These are phyloP conservation scores for Coregonus ussuriensis DNA, from an alignment of 2,797 vertebrate species.

Conservation along the genomic window DNA sequence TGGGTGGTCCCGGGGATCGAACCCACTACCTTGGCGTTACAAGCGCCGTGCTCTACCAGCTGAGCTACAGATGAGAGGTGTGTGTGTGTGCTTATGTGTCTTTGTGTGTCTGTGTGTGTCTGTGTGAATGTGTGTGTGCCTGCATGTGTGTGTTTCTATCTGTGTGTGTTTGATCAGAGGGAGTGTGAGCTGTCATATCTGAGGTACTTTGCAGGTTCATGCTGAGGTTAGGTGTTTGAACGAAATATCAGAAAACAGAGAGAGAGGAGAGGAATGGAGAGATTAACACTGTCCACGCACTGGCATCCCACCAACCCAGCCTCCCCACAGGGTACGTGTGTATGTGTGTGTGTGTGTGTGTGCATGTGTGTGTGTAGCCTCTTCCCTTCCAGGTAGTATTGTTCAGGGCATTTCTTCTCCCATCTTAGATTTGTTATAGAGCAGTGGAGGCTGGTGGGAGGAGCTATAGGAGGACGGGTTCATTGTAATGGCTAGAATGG, in stretches of 20 bases:
- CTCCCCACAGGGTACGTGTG: constrained; percentile 8
- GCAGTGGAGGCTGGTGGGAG: neutral
- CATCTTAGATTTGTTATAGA: constrained; percentile 1
- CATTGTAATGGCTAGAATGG: too few relatives aligned
- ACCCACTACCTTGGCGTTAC: too few relatives aligned
- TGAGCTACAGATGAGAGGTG: too few relatives aligned
- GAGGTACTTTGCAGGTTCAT: constrained; percentile 71
- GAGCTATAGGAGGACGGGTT: too few relatives aligned
- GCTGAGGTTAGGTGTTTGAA: constrained; percentile 67
- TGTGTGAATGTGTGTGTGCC: constrained; percentile 5
- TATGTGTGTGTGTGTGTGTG: neutral
- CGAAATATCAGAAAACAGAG: constrained; percentile 51
- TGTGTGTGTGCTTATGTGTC: neutral
- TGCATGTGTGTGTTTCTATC: constrained; percentile 18
- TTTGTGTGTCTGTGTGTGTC: neutral
- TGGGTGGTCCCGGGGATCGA: too few relatives aligned
- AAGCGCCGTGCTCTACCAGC: too few relatives aligned
- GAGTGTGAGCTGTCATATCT: constrained; percentile 73
- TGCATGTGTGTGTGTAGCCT: neutral
- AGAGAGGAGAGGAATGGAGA: constrained; percentile 45
- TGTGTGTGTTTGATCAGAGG: constrained; percentile 56
- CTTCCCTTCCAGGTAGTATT: neutral
- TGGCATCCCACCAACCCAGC: constrained; percentile 35
- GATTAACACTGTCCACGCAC: constrained; percentile 61
- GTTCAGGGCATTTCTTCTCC: neutral